Evolutionary conservation across 2,888 invertebrate genomes (phyloP).

Genomic region (Parnassius glacialis): DNA sequence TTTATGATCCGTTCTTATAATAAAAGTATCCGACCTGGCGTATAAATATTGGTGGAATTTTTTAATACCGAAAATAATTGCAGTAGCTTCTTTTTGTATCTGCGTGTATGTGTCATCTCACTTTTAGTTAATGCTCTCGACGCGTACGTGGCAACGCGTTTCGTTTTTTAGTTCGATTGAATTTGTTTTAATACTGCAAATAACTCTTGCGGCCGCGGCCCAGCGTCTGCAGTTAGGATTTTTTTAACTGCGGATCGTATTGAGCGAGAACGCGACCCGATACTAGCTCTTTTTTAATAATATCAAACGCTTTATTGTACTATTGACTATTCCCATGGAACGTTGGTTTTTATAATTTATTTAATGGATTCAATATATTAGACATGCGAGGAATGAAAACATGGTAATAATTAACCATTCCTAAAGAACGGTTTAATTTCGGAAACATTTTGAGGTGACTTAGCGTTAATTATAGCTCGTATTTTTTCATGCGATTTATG

Average conservation of each 20-base stretch:
- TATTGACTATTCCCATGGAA: not conserved
- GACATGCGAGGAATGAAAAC: not conserved
- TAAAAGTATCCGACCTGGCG: not conserved
- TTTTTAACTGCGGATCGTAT: no score
- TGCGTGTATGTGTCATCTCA: not conserved
- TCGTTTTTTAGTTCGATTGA: not conserved
- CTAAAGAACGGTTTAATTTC: not conserved
- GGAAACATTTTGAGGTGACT: not conserved
- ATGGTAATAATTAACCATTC: not conserved
- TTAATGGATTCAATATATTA: not conserved
- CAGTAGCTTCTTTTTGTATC: not conserved
- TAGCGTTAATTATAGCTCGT: no score
- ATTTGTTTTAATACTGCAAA: no score
- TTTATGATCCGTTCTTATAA: not conserved
- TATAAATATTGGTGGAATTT: not conserved
- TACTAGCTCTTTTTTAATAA: not conserved
- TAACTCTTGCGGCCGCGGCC: no score
- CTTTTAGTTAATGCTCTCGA: conserved; percentile 1
- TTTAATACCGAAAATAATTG: not conserved
- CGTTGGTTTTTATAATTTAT: not conserved
- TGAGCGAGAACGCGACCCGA: no score
- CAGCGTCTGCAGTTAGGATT: no score
- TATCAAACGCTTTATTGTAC: not conserved
- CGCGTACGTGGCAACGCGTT: not conserved
- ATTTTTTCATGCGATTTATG: no score